Base-by-base conservation (phyloP, 2,113 vertebrate species). In the Otocyon megalotis region DNA sequence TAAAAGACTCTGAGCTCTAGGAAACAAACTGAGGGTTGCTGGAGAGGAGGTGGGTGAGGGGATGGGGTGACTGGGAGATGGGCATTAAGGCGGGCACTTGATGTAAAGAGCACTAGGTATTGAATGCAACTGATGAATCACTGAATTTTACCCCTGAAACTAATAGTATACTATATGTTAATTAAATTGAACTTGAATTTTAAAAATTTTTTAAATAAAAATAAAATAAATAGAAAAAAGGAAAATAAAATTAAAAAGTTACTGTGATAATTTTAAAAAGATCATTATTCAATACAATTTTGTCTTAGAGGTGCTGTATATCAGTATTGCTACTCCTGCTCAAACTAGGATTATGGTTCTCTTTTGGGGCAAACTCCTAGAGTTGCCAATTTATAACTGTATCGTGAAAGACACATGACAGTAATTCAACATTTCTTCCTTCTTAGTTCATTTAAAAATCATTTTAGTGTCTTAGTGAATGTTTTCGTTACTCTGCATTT, bases 351-450 rank as follows among this genome's bases (percentile, higher is more conserved):
- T 94, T 90, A 67, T 88, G 95, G 20, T 85, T 10, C 43, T 90
- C 12, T 84, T 96, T 82, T 14, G 22, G 26, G 50, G 17, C 12
- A 91, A 90, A 90, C 17, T 67, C 50, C n/a, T 80, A 15, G 53
- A 77, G 15, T 6, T 76, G 24, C 43, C 76, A 93, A 88, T 93
- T 50, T 19, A 93, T 97, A 69, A 20, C 32, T 93, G 3, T 93
- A 92, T 74, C 50, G 17, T 92, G 76, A 96, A 94, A 96, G 56
- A 37, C 22, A 16, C 28, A 58, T 89, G 32, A 26, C 91, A 12
- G 0, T 86, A 92, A 86, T 93, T 97, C 76, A 81, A 60, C 20
- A 63, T 92, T 67, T 81, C 67, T 96, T 94, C 89, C 63, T 96
- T 88, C 67, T 53, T 54, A 95, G 80, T 88, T 83, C 0, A 0